phyloP scores from a whole-genome alignment of 92 coral and sea anemone genomes.

The Phenganax stokvisi region DNA sequence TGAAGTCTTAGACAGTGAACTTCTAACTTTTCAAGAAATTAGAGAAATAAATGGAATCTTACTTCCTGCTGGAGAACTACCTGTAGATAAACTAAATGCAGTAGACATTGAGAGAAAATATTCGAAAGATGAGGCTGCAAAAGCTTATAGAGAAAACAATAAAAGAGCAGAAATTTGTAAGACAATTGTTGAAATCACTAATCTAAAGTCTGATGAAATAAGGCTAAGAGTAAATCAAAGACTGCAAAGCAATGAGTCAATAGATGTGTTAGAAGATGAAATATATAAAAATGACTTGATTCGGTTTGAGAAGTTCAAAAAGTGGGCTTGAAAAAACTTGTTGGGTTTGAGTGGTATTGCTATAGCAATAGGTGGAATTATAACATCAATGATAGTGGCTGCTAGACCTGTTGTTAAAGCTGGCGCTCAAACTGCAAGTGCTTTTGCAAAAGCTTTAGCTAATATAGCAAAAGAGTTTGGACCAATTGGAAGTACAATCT shows the following conservation, averaged over 20 bases:
- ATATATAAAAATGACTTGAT: too few species aligned
- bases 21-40: neutral
- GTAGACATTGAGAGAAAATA: neutral
- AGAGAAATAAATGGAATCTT: neutral
- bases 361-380: too few species aligned
- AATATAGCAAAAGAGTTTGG: too few species aligned
- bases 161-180: neutral
- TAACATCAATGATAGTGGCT: too few species aligned
- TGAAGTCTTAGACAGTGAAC: too few species aligned
- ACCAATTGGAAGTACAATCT: too few species aligned
- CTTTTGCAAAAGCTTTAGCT: too few species aligned
- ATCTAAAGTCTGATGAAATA: neutral
- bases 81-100: neutral
- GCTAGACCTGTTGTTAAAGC: too few species aligned
- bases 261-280: neutral
- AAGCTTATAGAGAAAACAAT: neutral
- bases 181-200: neutral
- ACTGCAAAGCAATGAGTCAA: neutral
- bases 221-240: neutral
- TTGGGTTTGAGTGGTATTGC: too few species aligned
- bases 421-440: too few species aligned
- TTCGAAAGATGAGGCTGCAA: neutral
- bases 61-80: neutral
- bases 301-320: too few species aligned
- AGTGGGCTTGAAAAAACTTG: too few species aligned